These are phyloP conservation scores for Eurystomus gularis DNA, from an alignment of 2,113 vertebrate genomes.

Conservation along the genomic window DNA sequence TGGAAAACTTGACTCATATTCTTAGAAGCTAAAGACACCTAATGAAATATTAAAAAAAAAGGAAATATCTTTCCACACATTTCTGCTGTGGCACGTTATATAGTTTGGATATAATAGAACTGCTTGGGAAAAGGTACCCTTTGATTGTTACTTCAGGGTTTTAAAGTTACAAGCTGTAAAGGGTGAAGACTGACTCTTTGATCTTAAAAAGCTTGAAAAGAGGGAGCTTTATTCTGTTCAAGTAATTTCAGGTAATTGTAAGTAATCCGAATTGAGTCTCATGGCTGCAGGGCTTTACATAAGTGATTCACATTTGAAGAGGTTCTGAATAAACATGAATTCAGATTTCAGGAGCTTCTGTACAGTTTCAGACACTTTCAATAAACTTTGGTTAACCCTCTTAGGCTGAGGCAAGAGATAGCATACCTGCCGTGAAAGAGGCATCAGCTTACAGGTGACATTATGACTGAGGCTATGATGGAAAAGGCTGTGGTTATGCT, in stretches of 20 bases:
- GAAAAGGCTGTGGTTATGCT: not conserved
- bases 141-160: slow-evolving; percentile 50
- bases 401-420: not conserved
- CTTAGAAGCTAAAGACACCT: not conserved
- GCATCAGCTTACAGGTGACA: not conserved
- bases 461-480: not conserved
- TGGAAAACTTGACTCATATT: not conserved
- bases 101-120: not conserved
- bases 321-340: slow-evolving; percentile 52
- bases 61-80: not conserved
- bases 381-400: slow-evolving; percentile 1
- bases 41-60: not conserved
- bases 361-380: not conserved
- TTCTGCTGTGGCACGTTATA: not conserved
- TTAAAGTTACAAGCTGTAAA: slow-evolving; percentile 47
- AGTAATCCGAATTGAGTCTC: slow-evolving; percentile 61
- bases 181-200: slow-evolving; percentile 46
- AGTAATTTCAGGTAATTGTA: slow-evolving; percentile 56
- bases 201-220: slow-evolving; percentile 66
- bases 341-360: not conserved
- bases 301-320: slow-evolving; percentile 9
- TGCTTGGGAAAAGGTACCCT: not conserved
- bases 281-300: slow-evolving; percentile 39
- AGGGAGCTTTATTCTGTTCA: slow-evolving; percentile 39
- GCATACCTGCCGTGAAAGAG: not conserved